These are phyloP conservation scores for Drosophila orena DNA, from an alignment of 1,140 invertebrate genomes.

Conservation along the genomic window DNA sequence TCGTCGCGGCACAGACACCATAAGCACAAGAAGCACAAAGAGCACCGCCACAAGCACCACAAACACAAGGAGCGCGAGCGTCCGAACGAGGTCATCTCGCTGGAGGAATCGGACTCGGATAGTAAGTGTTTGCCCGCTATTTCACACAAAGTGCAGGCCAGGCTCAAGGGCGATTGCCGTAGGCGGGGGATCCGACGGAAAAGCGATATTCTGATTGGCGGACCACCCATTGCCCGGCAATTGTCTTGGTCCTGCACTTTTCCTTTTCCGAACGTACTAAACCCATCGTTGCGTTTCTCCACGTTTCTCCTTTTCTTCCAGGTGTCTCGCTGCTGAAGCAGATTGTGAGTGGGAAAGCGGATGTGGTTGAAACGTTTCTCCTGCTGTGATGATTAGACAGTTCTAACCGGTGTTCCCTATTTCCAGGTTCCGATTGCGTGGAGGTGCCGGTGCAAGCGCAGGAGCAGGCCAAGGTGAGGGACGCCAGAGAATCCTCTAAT, in stretches of 20 bases:
- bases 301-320: slow-evolving; percentile 48
- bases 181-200: slow-evolving; percentile 32
- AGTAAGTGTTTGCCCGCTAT: slow-evolving; percentile 54
- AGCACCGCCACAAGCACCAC: slow-evolving; percentile 73
- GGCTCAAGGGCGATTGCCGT: slow-evolving; percentile 46
- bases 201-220: slow-evolving; percentile 58
- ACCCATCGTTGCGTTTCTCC: slow-evolving; percentile 42
- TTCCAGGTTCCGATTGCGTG: slow-evolving; percentile 78
- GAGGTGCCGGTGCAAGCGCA: slow-evolving; percentile 59
- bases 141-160: slow-evolving; percentile 48
- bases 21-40: slow-evolving; percentile 51
- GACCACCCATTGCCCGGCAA: slow-evolving; percentile 30
- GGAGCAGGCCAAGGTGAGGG: slow-evolving; percentile 35
- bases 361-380: slow-evolving; percentile 18
- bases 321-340: slow-evolving; percentile 34
- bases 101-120: slow-evolving; percentile 78
- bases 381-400: slow-evolving; percentile 7
- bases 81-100: slow-evolving; percentile 66
- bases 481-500: slow-evolving; percentile 16
- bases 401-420: slow-evolving; percentile 22
- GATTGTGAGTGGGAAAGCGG: slow-evolving; percentile 53
- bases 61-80: slow-evolving; percentile 67
- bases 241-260: slow-evolving; percentile 54
- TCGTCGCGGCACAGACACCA: slow-evolving; percentile 62
- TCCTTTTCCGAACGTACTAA: slow-evolving; percentile 42